Evolutionary conservation across 1,140 invertebrate genomes (phyloP), one percentile per base, ranked within the genome.

Genomic region (Drosophila nebulosa): DNA sequence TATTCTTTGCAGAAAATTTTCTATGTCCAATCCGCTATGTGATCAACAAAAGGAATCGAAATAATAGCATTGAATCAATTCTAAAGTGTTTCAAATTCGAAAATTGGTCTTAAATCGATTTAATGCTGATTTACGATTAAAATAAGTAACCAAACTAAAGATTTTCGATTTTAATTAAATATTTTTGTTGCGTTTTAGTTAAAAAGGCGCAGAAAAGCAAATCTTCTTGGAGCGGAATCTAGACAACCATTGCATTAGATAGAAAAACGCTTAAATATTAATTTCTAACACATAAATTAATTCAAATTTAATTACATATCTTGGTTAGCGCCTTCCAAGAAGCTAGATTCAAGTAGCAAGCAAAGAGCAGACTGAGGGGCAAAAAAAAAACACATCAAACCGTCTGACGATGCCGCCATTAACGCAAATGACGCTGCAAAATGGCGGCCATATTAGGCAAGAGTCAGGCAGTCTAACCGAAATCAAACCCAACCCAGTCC

Each of bases 401-500:
- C 58, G 68, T 60, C 63, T 39, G 52, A 42, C 67, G 27, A 64
- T 52, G 80, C 81, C 86, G 86, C 85, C 85, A 89, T 89, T 89
- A 89, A 86, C 71, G 62, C 72, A 89, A 89, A 89, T 89, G 86
- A 89, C 86, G 68, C 64, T 81, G 86, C 86, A 89, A 89, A 89
- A 89, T 89, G 86, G 86, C 86, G 86, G 57, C 66, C 72, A 60
- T 80, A 83, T 86, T 81, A 81, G 83, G 78, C 78, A 83, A 88
- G 81, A 88, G 55, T 58, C 62, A 68, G 56, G 58, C 65, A 71
- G 55, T 53, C 57, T 60, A 46, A 46, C 22, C 59, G 12, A 22
- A 52, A 7, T 21, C 10, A 9, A 12, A 3, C 42, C 64, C 26
- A 52, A 57, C 62, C 36, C 50, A 26, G 64, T 36, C 53, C 68